Evolutionary conservation across 2,113 vertebrate species (phyloP), one percentile per base, ranked within the genome.

Genomic region (Pontoporia blainvillei): DNA sequence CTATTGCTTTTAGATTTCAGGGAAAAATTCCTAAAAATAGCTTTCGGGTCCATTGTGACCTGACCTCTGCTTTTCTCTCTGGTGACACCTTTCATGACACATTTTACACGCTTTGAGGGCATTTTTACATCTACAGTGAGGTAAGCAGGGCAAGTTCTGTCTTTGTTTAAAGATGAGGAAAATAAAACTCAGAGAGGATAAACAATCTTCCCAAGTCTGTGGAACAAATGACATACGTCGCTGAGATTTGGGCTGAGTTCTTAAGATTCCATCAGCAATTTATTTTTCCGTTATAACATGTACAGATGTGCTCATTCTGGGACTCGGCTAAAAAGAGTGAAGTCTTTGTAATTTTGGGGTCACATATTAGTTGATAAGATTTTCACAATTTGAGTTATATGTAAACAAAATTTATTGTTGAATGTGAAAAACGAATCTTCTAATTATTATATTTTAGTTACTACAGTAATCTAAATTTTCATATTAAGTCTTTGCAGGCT

Each of bases 221-320:
- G 49, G 73, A 75, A 27, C 21, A 82, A 89, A 94, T 78, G 72
- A 89, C 49, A 52, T 92, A 61, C 25, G 23, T 78, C 59, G 10
- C 12, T 78, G n/a, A 78, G n/a, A 73, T 67, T 46, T 91, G n/a
- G 10, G 25, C 2, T 1, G n/a, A 75, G 67, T 41, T 88, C 10
- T 78, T 90, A 41, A 31, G 10, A 97, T 90, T 64, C 3, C 36
- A 90, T 89, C 86, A 69, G 34, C 73, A 73, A 89, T 94, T 94
- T 76, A 82, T 57, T 95, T 94, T 82, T 76, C 57, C 64, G 27
- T 92, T 75, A 31, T 62, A 41, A 64, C 25, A 75, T 73, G 21
- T 67, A 72, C n/a, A 72, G 54, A 67, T 83, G 34, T 93, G 59
- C 23, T 86, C 23, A 62, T 92, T 85, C 39, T 88, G 31, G 9